Evolutionary conservation across 2,888 invertebrate species (phyloP).

Genomic region (Brachypterus glaber): DNA sequence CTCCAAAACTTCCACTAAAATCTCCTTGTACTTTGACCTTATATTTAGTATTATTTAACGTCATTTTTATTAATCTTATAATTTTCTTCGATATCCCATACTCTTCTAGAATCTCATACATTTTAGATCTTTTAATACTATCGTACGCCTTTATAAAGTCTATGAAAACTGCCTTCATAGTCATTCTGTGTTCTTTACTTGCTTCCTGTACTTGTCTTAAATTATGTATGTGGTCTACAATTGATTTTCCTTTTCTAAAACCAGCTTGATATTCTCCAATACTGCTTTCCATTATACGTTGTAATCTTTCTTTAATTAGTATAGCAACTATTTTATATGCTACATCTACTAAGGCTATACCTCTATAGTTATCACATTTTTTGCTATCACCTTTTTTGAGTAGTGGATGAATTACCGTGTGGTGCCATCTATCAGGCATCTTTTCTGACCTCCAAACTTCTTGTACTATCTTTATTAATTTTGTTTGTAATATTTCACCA

Average conservation of each 20-base stretch:
- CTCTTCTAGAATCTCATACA: too few relatives aligned
- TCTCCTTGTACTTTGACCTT: too few relatives aligned
- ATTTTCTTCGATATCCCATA: too few relatives aligned
- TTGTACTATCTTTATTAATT: background rate
- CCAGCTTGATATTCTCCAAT: too few relatives aligned
- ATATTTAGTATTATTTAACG: background rate
- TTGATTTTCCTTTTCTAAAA: background rate
- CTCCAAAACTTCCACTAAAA: too few relatives aligned
- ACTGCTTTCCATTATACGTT: background rate
- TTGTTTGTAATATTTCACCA: background rate
- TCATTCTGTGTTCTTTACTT: too few relatives aligned
- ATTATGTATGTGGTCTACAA: background rate
- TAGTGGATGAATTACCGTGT: background rate
- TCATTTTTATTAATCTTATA: too few relatives aligned
- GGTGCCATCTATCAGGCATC: background rate
- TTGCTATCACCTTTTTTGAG: background rate
- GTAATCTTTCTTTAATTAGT: background rate
- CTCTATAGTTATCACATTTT: background rate
- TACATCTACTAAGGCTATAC: too few relatives aligned
- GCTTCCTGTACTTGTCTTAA: background rate
- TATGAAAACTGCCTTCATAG: background rate
- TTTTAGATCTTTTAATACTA: too few relatives aligned
- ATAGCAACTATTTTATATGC: background rate
- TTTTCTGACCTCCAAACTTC: background rate
- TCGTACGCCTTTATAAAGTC: background rate